Conservation (phyloP, 1,140 invertebrate species). For the Mya arenaria region DNA sequence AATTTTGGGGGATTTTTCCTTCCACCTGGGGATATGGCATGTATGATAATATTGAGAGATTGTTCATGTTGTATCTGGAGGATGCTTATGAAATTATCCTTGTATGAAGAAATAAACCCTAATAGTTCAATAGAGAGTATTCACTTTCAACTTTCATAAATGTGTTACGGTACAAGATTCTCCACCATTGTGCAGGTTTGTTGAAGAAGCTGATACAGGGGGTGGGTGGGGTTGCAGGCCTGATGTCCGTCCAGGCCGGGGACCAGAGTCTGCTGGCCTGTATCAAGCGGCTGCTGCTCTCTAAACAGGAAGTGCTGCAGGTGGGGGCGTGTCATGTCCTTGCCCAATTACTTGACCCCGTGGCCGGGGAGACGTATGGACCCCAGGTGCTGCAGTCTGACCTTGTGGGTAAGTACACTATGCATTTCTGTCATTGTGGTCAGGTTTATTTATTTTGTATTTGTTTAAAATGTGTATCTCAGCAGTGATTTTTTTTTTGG, state of each 20-base stretch:
- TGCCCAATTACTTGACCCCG: not conserved
- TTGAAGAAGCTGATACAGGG: slow-evolving; percentile 31
- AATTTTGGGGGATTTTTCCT: no score
- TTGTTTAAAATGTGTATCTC: not conserved
- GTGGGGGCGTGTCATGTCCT: slow-evolving; percentile 26
- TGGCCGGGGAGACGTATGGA: not conserved
- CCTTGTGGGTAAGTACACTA: slow-evolving; percentile 24
- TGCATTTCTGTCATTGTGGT: not conserved
- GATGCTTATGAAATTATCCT: no score
- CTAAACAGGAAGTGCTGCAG: slow-evolving; percentile 39
- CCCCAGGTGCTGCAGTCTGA: slow-evolving; percentile 21
- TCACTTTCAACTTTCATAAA: no score
- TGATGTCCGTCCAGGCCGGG: slow-evolving; percentile 17
- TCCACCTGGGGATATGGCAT: no score
- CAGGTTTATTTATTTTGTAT: not conserved
- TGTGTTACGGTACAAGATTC: no score
- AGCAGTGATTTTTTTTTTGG: no score
- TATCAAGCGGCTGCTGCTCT: slow-evolving; percentile 32
- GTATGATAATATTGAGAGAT: no score
- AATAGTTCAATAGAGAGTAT: no score
- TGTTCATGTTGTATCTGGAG: no score
- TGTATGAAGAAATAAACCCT: no score
- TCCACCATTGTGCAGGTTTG: slow-evolving; percentile 15
- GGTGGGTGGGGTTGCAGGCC: not conserved
- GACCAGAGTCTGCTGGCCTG: slow-evolving; percentile 13